Base-by-base conservation (phyloP, 2,113 vertebrate species). In the Pterophyllum scalare region DNA sequence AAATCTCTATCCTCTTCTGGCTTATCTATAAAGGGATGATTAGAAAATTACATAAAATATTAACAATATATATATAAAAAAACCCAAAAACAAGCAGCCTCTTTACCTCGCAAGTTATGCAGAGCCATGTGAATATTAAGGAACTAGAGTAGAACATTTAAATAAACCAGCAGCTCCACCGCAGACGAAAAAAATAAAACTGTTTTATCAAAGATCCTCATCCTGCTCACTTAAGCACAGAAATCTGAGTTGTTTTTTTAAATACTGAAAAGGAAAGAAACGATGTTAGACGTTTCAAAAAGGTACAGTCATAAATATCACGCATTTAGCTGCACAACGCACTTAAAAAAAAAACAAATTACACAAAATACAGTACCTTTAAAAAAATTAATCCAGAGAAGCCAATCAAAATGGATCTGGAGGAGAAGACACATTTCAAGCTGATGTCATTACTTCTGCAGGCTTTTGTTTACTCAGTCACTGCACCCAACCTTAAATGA, bases 261-360 rank as follows among this genome's bases (percentile, higher is more conserved):
- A 92, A 91, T 87, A 90, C 79, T 90, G 87, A 75, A 60, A 86
- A 75, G n/a, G 33, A 81, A 43, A 78, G 33, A n/a, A 82, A 76
- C 75, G 35, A 75, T 40, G 59, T 64, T 40, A 77, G 62, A 91
- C 80, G 77, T 84, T 75, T 83, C 65, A 80, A 80, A 89, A 89
- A 80, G 72, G 77, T 60, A 91, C 83, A 94, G 79, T 92, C 85
- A 92, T 94, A 92, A 94, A 94, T 92, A 92, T 93, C 78, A 92
- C 80, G 24, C 84, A 80, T 75, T 86, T 89, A 92, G 90, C 88
- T 88, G 82, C 89, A 89, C 88, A 49, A 88, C 80, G 89, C 70
- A 85, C 49, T 35, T 56, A 92, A 81, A 77, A 49, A 33, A 5
- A 24, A 31, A 4, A 24, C 56, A 81, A 60, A 89, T 86, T 86